Evolutionary conservation across 1,140 invertebrate genomes (phyloP).

Genomic region (Adelges cooleyi): DNA sequence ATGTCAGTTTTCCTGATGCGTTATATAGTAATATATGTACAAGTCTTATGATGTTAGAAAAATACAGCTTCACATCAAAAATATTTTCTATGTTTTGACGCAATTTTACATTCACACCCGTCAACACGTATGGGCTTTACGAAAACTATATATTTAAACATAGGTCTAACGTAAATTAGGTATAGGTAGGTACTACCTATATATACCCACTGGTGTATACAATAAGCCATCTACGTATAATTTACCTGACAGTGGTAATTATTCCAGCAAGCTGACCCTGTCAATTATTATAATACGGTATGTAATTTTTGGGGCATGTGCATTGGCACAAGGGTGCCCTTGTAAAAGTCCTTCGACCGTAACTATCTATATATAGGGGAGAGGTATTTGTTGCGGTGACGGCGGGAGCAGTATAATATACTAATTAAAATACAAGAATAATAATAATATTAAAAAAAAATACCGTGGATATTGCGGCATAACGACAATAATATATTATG

Average conservation of each 20-base stretch:
- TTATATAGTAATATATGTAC: too few relatives aligned
- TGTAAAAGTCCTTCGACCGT: slow-evolving; percentile 13
- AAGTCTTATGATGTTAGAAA: too few relatives aligned
- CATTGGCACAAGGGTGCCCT: neutral
- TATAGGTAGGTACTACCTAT: too few relatives aligned
- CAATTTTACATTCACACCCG: too few relatives aligned
- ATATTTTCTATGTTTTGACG: too few relatives aligned
- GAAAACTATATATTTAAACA: too few relatives aligned
- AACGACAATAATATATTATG: neutral
- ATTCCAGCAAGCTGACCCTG: slow-evolving; percentile 23
- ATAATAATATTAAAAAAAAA: neutral
- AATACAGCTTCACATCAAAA: too few relatives aligned
- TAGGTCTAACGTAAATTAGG: too few relatives aligned
- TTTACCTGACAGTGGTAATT: slow-evolving; percentile 6
- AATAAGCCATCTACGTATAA: too few relatives aligned
- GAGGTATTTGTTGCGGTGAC: neutral
- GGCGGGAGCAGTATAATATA: neutral
- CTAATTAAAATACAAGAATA: slow-evolving; percentile 20
- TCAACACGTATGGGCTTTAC: too few relatives aligned
- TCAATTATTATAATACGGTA: slow-evolving; percentile 27
- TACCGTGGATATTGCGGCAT: neutral
- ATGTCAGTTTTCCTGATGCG: too few relatives aligned
- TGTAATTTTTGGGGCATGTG: slow-evolving; percentile 18
- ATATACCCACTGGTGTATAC: too few relatives aligned
- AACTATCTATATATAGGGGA: slow-evolving; percentile 5